Percentiles rank a stretch among this genome's conserved stretches.
Conservation (phyloP, 2,113 vertebrate species). For the Sebastes schlegelii region DNA sequence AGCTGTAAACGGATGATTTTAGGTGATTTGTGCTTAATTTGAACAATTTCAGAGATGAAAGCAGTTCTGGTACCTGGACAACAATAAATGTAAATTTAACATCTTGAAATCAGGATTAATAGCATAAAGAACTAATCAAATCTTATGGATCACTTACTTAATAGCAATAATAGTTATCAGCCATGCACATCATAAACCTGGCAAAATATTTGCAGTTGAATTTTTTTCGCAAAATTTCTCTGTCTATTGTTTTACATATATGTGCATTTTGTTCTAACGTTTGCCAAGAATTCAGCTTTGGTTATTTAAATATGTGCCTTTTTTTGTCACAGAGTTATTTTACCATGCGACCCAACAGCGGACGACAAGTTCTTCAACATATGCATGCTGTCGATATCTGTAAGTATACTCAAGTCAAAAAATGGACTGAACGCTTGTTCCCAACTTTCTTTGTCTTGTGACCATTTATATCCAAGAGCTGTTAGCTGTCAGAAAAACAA, state of each 20-base stretch:
- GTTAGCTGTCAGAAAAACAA: no score
- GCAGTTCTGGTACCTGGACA: neutral
- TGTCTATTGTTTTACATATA: neutral
- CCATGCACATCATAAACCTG: neutral
- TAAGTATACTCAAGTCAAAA: constrained; percentile 55
- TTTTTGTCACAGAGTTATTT: constrained; percentile 69
- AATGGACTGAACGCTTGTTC: no score
- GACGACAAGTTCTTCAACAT: constrained; percentile 75
- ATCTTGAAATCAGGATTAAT: neutral
- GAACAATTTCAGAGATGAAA: neutral
- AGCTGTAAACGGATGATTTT: neutral
- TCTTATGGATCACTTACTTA: neutral
- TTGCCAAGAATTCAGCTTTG: neutral
- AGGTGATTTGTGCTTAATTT: constrained; percentile 1
- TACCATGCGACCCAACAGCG: constrained; percentile 75
- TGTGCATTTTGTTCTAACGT: neutral
- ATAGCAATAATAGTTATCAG: neutral
- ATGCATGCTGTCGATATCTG: constrained; percentile 73
- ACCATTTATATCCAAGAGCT: neutral
- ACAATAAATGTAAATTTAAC: neutral
- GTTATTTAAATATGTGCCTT: neutral
- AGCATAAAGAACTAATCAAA: neutral
- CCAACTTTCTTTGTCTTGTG: neutral
- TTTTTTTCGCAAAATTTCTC: neutral
- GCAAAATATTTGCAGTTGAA: neutral